phyloP scores from a whole-genome alignment of 2,888 invertebrate species.

The Eulithis testata region DNA sequence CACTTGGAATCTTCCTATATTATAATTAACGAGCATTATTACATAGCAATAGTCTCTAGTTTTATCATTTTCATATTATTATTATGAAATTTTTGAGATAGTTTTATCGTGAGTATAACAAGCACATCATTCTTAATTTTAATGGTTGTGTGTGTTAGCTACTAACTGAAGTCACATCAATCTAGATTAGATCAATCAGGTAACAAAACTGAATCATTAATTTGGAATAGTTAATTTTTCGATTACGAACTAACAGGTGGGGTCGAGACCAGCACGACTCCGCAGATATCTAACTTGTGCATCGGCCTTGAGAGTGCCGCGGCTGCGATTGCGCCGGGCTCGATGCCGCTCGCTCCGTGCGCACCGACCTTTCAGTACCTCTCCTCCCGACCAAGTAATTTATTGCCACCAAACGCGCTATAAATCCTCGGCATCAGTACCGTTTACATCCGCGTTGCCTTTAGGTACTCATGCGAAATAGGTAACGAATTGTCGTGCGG shows the following conservation, averaged over 20 bases:
- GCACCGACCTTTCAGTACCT: conserved; percentile 68
- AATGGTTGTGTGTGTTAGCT: not conserved
- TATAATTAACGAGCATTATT: too few relatives aligned
- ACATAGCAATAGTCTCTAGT: too few relatives aligned
- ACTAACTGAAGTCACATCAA: not conserved
- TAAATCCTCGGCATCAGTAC: conserved; percentile 70
- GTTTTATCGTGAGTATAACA: too few relatives aligned
- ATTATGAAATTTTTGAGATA: too few relatives aligned
- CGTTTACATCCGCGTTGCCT: conserved; percentile 71
- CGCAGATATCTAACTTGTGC: conserved; percentile 67
- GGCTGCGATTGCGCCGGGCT: conserved; percentile 43
- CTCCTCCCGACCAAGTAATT: conserved; percentile 64
- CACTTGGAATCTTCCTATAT: too few relatives aligned
- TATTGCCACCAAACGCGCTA: conserved; percentile 64
- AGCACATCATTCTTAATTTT: too few relatives aligned
- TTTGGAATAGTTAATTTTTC: conserved; percentile 44
- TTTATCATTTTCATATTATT: too few relatives aligned
- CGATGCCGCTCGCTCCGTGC: conserved; percentile 54
- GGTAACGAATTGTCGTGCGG: conserved; percentile 53
- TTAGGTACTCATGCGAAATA: conserved; percentile 48
- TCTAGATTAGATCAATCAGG: conserved; percentile 9
- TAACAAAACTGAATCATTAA: conserved; percentile 32
- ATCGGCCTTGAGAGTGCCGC: conserved; percentile 75
- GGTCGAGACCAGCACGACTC: conserved; percentile 65
- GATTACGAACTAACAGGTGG: conserved; percentile 52